Evolutionary conservation across 2,888 invertebrate species (phyloP), one percentile per base, ranked within the genome.

Genomic region (Aethes cnicana): DNA sequence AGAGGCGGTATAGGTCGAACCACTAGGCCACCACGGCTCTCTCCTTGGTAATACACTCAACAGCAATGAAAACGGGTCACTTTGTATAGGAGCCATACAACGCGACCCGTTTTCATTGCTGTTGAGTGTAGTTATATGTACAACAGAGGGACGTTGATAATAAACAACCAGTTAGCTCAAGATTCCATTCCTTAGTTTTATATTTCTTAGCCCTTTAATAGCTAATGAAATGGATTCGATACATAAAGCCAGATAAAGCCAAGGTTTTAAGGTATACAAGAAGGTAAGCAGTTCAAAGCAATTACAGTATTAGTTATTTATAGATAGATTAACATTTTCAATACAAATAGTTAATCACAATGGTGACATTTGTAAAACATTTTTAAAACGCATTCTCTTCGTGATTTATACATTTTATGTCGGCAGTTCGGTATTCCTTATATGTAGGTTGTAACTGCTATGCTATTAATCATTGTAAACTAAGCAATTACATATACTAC

Each of bases 381-480:
- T 33, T 47, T 48, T 32, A 41, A 12, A 25, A 26, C 25, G 21
- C 33, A 25, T 26, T 33, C 33, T 42, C 43, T 33, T 25, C 18
- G 18, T 33, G 20, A 20, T 14, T 46, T 46, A 32, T 37, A 28
- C 46, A 37, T 44, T 37, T 52, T 26, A 47, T 35, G 14, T 21
- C 16, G 53, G 16, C 37, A 42, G 46, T 20, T 53, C 14, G 25
- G 47, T 35, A 53, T 53, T 28, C 53, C 46, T 32, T 41, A 47
- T 41, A 47, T 47, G 47, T 52, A 37, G 20, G 37, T 12, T 9
- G 32, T 9, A 17, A 26, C 47, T 7, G 23, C 12, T 18, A n/a
- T 14, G 20, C 32, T 25, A 57, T 57, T 46, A 53, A 56, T 59
- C 55, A 57, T 53, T 55, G 37, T 46, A 55, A 55, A 43, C 53